These are phyloP conservation scores for Kryphioiulus occultus DNA, from an alignment of 2,888 invertebrate species.

Conservation along the genomic window DNA sequence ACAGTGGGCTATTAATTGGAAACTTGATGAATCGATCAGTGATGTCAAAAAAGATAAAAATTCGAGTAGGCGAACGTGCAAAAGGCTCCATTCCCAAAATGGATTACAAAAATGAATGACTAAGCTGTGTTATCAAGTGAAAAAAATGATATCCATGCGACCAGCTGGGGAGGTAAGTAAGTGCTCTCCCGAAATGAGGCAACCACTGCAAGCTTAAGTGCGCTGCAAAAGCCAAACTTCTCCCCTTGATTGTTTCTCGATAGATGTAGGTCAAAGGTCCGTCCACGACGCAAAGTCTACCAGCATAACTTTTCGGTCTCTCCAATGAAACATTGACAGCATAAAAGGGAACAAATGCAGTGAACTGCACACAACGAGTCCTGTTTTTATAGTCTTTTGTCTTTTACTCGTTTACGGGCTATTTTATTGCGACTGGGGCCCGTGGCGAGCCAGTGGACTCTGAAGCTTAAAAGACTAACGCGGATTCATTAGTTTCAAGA, in stretches of 20 bases:
- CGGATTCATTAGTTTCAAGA: not conserved
- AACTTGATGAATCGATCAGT: not conserved
- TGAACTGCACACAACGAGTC: not conserved
- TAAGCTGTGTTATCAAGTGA: not conserved
- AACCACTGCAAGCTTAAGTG: not conserved
- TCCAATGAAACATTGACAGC: not conserved
- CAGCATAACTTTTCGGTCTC: not conserved
- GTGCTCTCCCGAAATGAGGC: not conserved
- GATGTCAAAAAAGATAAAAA: not conserved
- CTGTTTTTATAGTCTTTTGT: not conserved
- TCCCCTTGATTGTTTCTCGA: not conserved
- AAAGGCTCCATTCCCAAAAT: not conserved
- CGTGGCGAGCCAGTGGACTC: too few relatives aligned
- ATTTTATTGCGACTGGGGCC: not conserved
- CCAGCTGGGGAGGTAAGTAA: not conserved
- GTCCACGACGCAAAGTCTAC: not conserved
- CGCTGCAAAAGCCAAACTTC: not conserved
- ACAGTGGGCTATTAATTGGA: not conserved
- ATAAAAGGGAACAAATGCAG: not conserved
- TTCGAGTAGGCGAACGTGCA: too few relatives aligned
- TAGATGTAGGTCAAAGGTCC: not conserved
- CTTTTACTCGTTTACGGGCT: not conserved
- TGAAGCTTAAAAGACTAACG: not conserved
- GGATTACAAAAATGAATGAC: not conserved
- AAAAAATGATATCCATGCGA: not conserved